phyloP scores from a whole-genome alignment of 2,888 invertebrate genomes.

The Acheta domesticus region DNA sequence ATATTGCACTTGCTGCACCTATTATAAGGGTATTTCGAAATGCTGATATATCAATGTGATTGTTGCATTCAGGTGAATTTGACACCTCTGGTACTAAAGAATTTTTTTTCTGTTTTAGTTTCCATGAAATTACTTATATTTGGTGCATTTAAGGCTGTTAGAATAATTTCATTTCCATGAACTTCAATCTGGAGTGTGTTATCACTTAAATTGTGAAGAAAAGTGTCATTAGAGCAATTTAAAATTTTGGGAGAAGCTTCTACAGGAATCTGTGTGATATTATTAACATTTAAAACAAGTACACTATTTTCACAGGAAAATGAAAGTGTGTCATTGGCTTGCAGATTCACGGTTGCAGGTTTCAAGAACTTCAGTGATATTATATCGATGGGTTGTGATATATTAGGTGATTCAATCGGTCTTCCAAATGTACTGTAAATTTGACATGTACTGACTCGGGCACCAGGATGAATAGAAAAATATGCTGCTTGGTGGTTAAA shows the following conservation, averaged over 20 bases:
- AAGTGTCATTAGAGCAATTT: not conserved
- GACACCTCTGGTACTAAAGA: not conserved
- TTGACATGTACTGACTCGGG: constrained; percentile 11
- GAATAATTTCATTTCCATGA: not conserved
- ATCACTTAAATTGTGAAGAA: not conserved
- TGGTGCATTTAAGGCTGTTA: not conserved
- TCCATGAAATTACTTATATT: not conserved
- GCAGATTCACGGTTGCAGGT: not conserved
- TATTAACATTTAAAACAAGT: not conserved
- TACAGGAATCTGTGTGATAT: not conserved
- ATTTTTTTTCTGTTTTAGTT: not conserved
- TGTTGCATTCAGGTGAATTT: not conserved
- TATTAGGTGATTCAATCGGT: not conserved
- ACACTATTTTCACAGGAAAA: not conserved
- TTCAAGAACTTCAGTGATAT: not conserved
- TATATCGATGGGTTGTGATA: no score
- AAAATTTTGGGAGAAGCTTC: not conserved
- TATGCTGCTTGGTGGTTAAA: constrained; percentile 44
- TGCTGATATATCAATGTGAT: not conserved
- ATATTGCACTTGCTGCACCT: not conserved
- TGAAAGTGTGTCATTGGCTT: not conserved
- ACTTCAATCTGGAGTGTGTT: not conserved
- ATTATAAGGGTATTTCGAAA: constrained; percentile 19
- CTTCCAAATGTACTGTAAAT: not conserved
- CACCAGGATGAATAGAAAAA: constrained; percentile 20